A percentile compares a stretch with the other conserved stretches of the same genome.
These are phyloP conservation scores for Dasyprocta punctata DNA, from an alignment of 2,113 vertebrate species.

Conservation along the genomic window DNA sequence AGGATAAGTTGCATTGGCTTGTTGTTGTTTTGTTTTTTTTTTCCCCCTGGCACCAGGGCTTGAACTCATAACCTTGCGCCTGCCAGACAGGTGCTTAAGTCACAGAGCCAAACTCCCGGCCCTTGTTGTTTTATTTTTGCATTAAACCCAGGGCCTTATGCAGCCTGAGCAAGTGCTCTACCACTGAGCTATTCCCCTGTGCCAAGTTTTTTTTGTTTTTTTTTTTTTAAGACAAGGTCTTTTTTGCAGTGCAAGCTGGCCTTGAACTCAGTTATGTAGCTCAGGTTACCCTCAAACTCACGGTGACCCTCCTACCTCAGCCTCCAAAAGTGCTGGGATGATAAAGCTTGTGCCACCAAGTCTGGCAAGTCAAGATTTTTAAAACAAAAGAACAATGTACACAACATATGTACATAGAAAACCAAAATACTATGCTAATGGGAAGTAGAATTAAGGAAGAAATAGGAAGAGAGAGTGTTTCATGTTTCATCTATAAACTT, in stretches of 20 bases:
- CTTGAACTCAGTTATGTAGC: not conserved
- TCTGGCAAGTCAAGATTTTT: not conserved
- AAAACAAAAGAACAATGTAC: not conserved
- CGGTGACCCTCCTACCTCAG: not conserved
- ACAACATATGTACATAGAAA: not conserved
- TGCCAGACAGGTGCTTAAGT: too few species aligned
- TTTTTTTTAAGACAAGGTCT: not conserved
- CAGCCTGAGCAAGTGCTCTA: not conserved
- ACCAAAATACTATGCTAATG: not conserved
- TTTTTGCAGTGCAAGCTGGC: not conserved
- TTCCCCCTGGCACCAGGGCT: too few species aligned
- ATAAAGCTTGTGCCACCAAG: too few species aligned
- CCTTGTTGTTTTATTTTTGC: not conserved
- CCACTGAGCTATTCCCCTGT: not conserved
- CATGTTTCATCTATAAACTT: not conserved
- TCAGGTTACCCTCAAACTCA: not conserved
- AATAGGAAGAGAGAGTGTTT: not conserved
- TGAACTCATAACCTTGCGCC: too few species aligned
- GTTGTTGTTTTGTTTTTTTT: too few species aligned
- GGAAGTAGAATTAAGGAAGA: not conserved
- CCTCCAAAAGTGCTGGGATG: not conserved
- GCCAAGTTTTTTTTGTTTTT: not conserved
- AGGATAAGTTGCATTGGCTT: not conserved
- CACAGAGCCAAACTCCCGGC: too few species aligned
- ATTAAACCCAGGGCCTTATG: not conserved